Percentiles rank a stretch among this genome's conserved stretches.
Evolutionary conservation across 2,113 vertebrate genomes (phyloP).

Genomic region (Salvator merianae): DNA sequence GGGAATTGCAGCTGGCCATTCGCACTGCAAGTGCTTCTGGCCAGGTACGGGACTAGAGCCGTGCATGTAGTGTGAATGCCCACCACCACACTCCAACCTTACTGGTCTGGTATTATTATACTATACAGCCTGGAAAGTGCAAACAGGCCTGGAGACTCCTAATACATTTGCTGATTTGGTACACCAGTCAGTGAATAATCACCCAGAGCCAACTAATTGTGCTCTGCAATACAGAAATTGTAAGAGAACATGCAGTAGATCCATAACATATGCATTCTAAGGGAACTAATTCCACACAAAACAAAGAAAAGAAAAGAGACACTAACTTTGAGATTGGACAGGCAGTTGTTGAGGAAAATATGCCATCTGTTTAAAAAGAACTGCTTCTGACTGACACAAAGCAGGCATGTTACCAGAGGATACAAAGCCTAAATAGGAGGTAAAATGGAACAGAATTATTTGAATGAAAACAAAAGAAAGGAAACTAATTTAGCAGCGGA

Average conservation of each 20-base stretch:
- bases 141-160: too few species aligned
- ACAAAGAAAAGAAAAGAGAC: constrained; percentile 30
- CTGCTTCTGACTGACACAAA: constrained; percentile 98
- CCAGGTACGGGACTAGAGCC: too few species aligned
- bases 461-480: constrained; percentile 24
- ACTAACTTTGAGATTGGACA: constrained; percentile 98
- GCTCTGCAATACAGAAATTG: background rate
- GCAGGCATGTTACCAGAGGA: constrained; percentile 94
- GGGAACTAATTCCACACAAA: background rate
- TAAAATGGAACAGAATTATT: constrained; percentile 18
- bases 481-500: constrained; percentile 25
- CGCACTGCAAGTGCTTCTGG: too few species aligned
- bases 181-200: too few species aligned
- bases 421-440: constrained; percentile 88
- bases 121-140: too few species aligned
- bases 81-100: too few species aligned
- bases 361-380: constrained; percentile 98
- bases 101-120: too few species aligned
- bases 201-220: background rate
- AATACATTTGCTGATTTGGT: too few species aligned
- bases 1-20: too few species aligned
- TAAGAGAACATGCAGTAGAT: constrained; percentile 7
- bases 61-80: too few species aligned
- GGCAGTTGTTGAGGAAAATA: constrained; percentile 97
- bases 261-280: background rate